phyloP scores from a whole-genome alignment of 2,113 vertebrate genomes.

The Stegostoma tigrinum region DNA sequence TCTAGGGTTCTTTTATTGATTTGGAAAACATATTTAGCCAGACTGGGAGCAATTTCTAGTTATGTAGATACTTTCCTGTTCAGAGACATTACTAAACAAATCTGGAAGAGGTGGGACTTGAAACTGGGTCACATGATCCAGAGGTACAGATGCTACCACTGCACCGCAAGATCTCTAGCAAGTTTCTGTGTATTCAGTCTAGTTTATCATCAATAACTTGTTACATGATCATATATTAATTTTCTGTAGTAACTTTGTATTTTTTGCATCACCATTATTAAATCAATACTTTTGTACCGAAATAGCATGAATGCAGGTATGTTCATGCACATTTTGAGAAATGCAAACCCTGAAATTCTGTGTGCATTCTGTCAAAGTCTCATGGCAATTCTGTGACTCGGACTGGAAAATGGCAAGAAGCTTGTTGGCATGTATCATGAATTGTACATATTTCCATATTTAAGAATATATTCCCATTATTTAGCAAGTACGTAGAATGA shows the following conservation, averaged over 20 bases:
- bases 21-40: neutral
- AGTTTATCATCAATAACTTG: neutral
- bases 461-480: neutral
- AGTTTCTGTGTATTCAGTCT: neutral
- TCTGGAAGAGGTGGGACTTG: too few species aligned
- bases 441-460: neutral
- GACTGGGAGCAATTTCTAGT: neutral
- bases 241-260: neutral
- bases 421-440: neutral
- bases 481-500: neutral
- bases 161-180: neutral
- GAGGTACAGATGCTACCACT: too few species aligned
- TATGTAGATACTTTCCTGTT: neutral
- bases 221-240: neutral
- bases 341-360: neutral
- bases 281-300: neutral
- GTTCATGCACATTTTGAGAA: neutral
- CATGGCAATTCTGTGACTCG: neutral
- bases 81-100: too few species aligned
- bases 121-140: too few species aligned
- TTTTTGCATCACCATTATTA: neutral
- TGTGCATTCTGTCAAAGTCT: neutral
- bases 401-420: neutral
- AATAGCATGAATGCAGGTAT: neutral
- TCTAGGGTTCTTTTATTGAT: neutral